A percentile compares a stretch with the other conserved stretches of the same genome.
Conservation (phyloP, 2,113 vertebrate genomes). For the Bucco capensis region DNA sequence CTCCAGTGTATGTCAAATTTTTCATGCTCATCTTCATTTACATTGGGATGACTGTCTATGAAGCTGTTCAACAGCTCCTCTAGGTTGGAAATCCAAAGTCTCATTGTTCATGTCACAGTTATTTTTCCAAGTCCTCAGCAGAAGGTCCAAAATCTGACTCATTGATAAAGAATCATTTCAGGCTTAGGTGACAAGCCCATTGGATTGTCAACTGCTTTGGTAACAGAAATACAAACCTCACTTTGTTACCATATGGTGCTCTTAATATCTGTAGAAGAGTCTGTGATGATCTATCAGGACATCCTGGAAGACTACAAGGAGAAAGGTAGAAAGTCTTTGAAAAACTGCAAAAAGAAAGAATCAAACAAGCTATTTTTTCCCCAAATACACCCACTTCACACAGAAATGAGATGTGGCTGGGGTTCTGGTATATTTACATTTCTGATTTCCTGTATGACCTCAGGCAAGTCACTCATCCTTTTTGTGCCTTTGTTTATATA, state of each 20-base stretch:
- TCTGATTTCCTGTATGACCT: conserved; percentile 6
- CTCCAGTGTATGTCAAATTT: background rate
- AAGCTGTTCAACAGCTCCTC: background rate
- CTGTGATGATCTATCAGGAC: background rate
- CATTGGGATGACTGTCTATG: background rate
- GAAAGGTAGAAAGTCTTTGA: background rate
- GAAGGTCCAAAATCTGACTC: background rate
- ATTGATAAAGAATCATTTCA: background rate
- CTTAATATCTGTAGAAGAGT: background rate
- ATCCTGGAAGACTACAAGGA: background rate
- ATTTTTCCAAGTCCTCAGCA: background rate
- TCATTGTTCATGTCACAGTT: background rate
- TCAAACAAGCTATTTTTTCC: background rate
- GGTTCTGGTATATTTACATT: background rate
- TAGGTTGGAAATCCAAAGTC: background rate
- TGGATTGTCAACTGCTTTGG: background rate
- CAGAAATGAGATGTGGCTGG: background rate
- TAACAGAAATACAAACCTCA: background rate
- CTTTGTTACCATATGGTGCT: background rate
- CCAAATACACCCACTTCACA: background rate
- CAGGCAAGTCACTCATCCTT: background rate
- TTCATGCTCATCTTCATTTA: background rate
- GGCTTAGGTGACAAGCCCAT: background rate
- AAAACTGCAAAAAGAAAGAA: background rate
- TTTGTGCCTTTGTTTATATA: conserved; percentile 2